A percentile compares a stretch with the other conserved stretches of the same genome.
These are phyloP conservation scores for Datnioides undecimradiatus DNA, from an alignment of 2,113 vertebrate genomes.

Conservation along the genomic window DNA sequence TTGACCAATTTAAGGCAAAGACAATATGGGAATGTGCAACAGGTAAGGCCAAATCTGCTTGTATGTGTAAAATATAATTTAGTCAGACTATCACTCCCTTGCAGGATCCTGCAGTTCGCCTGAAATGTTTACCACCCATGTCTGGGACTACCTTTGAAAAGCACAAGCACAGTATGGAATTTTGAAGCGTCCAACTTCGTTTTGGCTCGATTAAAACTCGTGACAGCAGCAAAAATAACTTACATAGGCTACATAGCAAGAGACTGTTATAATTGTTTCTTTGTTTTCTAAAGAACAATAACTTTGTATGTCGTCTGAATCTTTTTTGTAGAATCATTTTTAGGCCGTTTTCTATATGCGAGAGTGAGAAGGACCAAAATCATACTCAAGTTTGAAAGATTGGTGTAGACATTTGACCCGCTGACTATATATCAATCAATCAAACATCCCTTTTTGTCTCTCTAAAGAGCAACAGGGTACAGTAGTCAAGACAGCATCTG, in stretches of 20 bases:
- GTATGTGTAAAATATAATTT: slow-evolving; percentile 70
- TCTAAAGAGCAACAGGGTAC: slow-evolving; percentile 63
- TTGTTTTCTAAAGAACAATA: slow-evolving; percentile 85
- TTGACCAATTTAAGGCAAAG: slow-evolving; percentile 71
- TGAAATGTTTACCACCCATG: slow-evolving; percentile 71
- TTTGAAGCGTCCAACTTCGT: slow-evolving; percentile 66
- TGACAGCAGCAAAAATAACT: slow-evolving; percentile 80
- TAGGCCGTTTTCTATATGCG: slow-evolving; percentile 83
- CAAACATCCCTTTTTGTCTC: slow-evolving; percentile 55
- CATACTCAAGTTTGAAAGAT: slow-evolving; percentile 53
- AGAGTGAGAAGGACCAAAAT: slow-evolving; percentile 86
- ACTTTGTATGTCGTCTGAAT: slow-evolving; percentile 82
- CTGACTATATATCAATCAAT: slow-evolving; percentile 52
- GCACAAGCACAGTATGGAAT: slow-evolving; percentile 81
- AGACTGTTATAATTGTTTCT: slow-evolving; percentile 87
- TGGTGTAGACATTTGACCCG: slow-evolving; percentile 41
- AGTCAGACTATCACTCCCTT: slow-evolving; percentile 70
- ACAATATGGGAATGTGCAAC: slow-evolving; percentile 78
- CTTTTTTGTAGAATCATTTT: slow-evolving; percentile 84
- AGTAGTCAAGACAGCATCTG: slow-evolving; percentile 37
- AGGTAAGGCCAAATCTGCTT: slow-evolving; percentile 78
- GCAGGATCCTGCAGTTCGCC: slow-evolving; percentile 62
- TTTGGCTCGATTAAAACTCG: slow-evolving; percentile 75
- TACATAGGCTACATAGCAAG: slow-evolving; percentile 77
- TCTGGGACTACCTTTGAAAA: slow-evolving; percentile 77